Evolutionary conservation across 2,888 invertebrate species (phyloP), one percentile per base, ranked within the genome.

Genomic region (Micropterix aruncella): DNA sequence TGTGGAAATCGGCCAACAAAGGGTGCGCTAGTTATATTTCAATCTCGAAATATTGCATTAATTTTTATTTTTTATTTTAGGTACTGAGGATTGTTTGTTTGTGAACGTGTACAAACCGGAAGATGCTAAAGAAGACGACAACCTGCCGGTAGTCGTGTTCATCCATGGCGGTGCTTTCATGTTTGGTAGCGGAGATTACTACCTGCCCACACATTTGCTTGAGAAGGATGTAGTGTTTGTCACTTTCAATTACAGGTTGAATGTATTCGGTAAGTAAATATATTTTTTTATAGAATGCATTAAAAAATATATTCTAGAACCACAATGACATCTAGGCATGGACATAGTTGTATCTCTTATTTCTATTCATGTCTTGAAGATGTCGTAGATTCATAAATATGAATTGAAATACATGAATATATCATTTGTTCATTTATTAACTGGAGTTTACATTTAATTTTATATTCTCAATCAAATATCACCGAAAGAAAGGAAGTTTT

Each of bases 151-250:
- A 0, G 51, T 83, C 39, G 70, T 80, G 2, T 75, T 63, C 55
- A 76, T 83, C 46, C 83, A 82, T 51, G 83, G 83, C 1, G 77
- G 83, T 0, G 79, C 77, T 12, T 83, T 77, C 57, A 82, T 83
- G 75, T 80, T 75, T 52, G 80, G 82, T 1, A 61, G 68, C 2
- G 72, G 73, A 0, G 59, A 61, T 5, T 44, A 57, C 1, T 78
- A 75, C 55, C 75, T 74, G 1, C 73, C 79, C 1, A 59, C 67
- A 5, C 66, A 71, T 48, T 51, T 86, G 1, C 75, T 85, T 75
- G 75, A 79, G 42, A 61, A 66, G 40, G 74, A 82, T 50, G 63
- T 82, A 3, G 74, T 86, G 1, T 65, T 78, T 1, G 82, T 83
- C 1, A 81, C 78, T 9, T 53, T 85, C 0, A 83, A 80, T 58